phyloP scores from a whole-genome alignment of 2,113 vertebrate species.

The Gambusia affinis region DNA sequence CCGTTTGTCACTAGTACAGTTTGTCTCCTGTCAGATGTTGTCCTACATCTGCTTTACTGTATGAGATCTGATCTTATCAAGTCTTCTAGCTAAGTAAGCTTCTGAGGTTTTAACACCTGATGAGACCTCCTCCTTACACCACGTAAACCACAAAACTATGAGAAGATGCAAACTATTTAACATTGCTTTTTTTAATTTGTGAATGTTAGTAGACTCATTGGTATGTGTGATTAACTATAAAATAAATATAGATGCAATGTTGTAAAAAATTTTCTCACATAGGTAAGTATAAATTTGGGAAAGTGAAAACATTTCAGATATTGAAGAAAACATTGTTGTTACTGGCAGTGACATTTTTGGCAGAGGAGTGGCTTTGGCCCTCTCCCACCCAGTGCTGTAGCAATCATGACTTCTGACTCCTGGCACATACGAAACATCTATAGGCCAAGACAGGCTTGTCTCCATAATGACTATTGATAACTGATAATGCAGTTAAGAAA shows the following conservation, averaged over 20 bases:
- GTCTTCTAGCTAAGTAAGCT: background rate
- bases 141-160: background rate
- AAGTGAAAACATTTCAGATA: constrained; percentile 22
- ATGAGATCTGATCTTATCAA: background rate
- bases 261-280: background rate
- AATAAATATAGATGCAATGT: background rate
- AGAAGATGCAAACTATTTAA: background rate
- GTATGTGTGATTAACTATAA: background rate
- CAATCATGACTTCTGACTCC: constrained; percentile 58
- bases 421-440: constrained; percentile 26
- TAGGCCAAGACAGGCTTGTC: constrained; percentile 41
- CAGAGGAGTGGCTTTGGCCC: constrained; percentile 33
- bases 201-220: background rate
- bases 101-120: background rate
- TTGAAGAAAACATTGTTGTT: constrained; percentile 15
- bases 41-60: background rate
- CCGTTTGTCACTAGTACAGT: background rate
- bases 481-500: constrained; percentile 66
- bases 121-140: background rate
- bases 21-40: background rate
- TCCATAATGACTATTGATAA: constrained; percentile 74
- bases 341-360: constrained; percentile 48
- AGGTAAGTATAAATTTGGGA: background rate
- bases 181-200: background rate
- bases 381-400: constrained; percentile 24